Base-by-base conservation (phyloP, 2,797 vertebrate species). In the Anguilla marmorata region DNA sequence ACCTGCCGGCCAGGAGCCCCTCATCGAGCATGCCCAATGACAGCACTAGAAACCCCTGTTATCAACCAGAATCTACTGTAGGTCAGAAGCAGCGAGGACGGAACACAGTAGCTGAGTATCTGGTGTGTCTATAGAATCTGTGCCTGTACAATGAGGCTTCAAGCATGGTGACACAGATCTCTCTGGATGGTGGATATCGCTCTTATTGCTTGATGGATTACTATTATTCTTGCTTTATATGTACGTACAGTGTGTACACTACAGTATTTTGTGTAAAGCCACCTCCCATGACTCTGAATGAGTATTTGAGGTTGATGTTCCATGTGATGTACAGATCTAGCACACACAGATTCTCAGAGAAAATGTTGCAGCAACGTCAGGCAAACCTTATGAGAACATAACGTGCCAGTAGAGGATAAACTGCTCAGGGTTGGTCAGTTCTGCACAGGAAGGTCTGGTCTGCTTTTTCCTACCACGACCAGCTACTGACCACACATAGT, bases 261-360 rank as follows among this genome's bases (percentile, higher is more conserved):
- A 88, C 86, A 63, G 14, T 84, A 86, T 88, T 27, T 86, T 85
- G 79, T 86, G 86, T 88, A 86, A 85, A 76, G 30, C 86, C 76
- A 85, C 58, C 58, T 24, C 58, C 21, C 58, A 63, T 19, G 14
- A 19, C 41, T 45, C 41, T 45, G 41, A 45, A 16, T 63, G 14
- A 63, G 14, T 14, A 63, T 63, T 63, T 19, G 58, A 3, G 58
- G 14, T 16, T 63, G 14, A 63, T 63, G 58, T 63, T 24, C 14
- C 63, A 66, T 66, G 63, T 27, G 54, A 56, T 56, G 54, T 56
- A 16, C 63, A n/a, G 24, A 27, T 66, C 63, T 66, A 66, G 63
- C 63, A 66, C 63, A 66, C 63, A 27, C 63, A 66, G 63, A 66
- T 27, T 24, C 63, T 27, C 63, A n/a, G 50, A 52, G 50, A 52